Evolutionary conservation across 2,797 vertebrate species (phyloP), one percentile per base, ranked within the genome.

Genomic region (Pangasius djambal): DNA sequence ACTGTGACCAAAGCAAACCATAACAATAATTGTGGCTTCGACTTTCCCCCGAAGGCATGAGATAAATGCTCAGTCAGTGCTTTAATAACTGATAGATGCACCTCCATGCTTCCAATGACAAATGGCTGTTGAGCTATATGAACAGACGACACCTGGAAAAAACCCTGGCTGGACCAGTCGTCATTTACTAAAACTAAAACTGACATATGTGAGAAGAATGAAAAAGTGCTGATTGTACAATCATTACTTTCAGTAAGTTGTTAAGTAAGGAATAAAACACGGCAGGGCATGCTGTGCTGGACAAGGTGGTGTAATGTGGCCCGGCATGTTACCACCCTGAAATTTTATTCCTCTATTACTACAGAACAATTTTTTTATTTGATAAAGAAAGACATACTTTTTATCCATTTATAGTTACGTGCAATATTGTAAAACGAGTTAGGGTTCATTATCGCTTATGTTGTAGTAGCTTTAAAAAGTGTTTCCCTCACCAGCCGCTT

Each of bases 1-100:
- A 88, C 88, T 90, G 78, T 91, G 91, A 92, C 91, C 83, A 74
- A 88, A 87, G 83, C 70, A 90, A 92, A 91, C 92, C 88, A 90
- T 90, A 91, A 91, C 90, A 90, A 90, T 89, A 90, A 89, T 85
- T 88, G 59, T 83, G 77, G 37, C 63, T 89, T 83, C 25, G 7
- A 40, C 44, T 7, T 25, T 70, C 86, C 72, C 86, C 15, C 15
- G 3, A 70, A 59, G 78, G 57, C 28, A 5, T 5, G 81, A 75
- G 63, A 86, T 89, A 87, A 91, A 91, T 85, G 63, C 61, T 44
- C 84, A 25, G 70, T 34, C 91, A 86, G 86, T 31, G 88, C 52
- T 57, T 81, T 90, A 86, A 92, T 90, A 89, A 92, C 89, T 88
- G 65, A 87, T 88, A 86, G 90, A 89, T 90, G 72, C 37, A 83